Conservation (phyloP, 2,888 invertebrate species). For the Sipha maydis region DNA sequence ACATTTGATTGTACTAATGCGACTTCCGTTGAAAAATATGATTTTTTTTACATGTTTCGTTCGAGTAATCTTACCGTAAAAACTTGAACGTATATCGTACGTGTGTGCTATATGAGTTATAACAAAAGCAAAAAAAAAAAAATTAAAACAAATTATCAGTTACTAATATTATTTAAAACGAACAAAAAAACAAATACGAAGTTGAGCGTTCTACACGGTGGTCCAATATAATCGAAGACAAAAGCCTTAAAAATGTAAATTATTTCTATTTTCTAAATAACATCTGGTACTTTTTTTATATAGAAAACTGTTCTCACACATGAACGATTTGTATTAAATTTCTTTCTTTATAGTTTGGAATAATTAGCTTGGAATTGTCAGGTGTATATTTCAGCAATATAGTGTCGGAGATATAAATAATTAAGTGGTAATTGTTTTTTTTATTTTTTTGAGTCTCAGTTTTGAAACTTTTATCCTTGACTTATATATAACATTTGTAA, state of each 20-base stretch:
- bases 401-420: background rate
- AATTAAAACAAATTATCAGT: background rate
- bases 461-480: background rate
- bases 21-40: no score
- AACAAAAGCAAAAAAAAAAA: background rate
- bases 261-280: slow-evolving; percentile 41
- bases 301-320: background rate
- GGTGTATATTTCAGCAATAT: background rate
- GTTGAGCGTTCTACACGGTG: slow-evolving; percentile 6
- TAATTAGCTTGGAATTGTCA: background rate
- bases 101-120: no score
- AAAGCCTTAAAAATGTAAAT: slow-evolving; percentile 28
- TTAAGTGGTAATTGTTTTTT: background rate
- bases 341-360: background rate
- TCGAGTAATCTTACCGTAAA: no score
- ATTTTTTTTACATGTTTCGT: no score
- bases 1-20: no score
- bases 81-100: no score
- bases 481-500: background rate
- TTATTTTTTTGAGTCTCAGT: background rate
- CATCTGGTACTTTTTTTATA: slow-evolving; percentile 12
- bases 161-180: background rate
- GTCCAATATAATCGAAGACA: slow-evolving; percentile 12
- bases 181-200: background rate
- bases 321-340: slow-evolving; percentile 21